Base-by-base conservation (phyloP, 2,113 vertebrate genomes). In the Hippocampus comes region DNA sequence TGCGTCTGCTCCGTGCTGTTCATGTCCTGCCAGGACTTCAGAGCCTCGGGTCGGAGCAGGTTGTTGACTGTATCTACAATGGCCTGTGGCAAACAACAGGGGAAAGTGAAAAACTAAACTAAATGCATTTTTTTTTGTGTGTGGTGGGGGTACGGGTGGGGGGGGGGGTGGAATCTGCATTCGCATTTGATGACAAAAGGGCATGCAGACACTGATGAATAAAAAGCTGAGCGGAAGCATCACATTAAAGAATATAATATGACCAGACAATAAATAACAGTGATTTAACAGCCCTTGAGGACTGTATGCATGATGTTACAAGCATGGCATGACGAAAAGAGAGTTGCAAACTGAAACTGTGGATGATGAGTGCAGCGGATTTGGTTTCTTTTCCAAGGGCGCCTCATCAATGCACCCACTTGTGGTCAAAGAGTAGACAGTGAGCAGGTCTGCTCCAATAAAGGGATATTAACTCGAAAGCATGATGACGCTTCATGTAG, bases 21-120 rank as follows among this genome's bases (percentile, higher is more conserved):
- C 97, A 99, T 99, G 88, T 98, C 96, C 51, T 92, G 94, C 97
- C 97, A 99, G 49, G 97, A 98, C 85, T 97, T 95, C 86, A 99
- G 87, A 77, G 96, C 96, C 91, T 99, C 96, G 1, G 94, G 93
- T 85, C 96, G 94, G 87, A 99, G 92, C 60, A 99, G 95, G 90
- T 99, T 99, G 92, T 99, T 95, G 71, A 99, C 97, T 0, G 97
- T 99, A 90, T 99, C 97, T 85, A 99, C 97, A 78, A 99, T 98
- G 77, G 97, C 97, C 97, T 99, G 91, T 34, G 83, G 90, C 80
- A 82, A 90, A 91, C 23, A 72, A 81, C 56, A 76, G 3, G 57
- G 70, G 25, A 75, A 27, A 69, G 17, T 63, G 53, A 57, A 82
- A 6, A 73, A 25, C 20, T 70, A 73, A 51, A 5, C 20, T 8